Conservation (phyloP, 2,113 vertebrate species). For the Cyphomyrus discorhynchus region DNA sequence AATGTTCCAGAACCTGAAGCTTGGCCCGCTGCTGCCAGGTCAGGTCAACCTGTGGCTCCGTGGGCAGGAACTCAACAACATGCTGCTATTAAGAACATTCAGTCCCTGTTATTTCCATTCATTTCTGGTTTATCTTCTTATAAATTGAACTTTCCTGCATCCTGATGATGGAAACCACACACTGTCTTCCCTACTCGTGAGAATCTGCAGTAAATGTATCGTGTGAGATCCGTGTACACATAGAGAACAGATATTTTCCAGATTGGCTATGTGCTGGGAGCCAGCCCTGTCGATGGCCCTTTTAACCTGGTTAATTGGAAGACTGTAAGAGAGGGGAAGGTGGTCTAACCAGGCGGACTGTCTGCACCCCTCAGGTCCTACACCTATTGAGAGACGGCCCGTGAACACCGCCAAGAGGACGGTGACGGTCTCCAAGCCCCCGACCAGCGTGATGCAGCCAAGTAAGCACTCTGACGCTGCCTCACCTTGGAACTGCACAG, state of each 20-base stretch:
- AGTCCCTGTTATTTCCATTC: background rate
- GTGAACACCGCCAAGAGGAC: slow-evolving; percentile 43
- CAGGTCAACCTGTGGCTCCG: background rate
- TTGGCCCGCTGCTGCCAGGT: slow-evolving; percentile 43
- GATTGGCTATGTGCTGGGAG: background rate
- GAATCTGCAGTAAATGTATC: background rate
- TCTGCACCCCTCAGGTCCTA: slow-evolving; percentile 34
- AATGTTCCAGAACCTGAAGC: slow-evolving; percentile 60
- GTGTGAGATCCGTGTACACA: background rate
- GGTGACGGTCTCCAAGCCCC: slow-evolving; percentile 34
- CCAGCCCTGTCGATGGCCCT: background rate
- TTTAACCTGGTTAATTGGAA: background rate
- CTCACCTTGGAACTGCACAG: background rate
- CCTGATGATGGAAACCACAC: background rate
- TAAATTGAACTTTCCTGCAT: background rate
- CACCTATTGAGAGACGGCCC: slow-evolving; percentile 39
- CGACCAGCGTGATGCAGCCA: slow-evolving; percentile 16
- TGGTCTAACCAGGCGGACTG: background rate
- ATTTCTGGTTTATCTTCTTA: background rate
- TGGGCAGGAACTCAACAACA: background rate
- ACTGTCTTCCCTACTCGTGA: background rate
- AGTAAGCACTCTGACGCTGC: slow-evolving; percentile 35
- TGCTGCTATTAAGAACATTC: background rate
- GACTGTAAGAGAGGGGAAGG: background rate
- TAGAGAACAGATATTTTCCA: background rate